A percentile compares a stretch with the other conserved stretches of the same genome.
These are phyloP conservation scores for Bugulina stolonifera DNA, from an alignment of 2,888 invertebrate species.

Conservation along the genomic window DNA sequence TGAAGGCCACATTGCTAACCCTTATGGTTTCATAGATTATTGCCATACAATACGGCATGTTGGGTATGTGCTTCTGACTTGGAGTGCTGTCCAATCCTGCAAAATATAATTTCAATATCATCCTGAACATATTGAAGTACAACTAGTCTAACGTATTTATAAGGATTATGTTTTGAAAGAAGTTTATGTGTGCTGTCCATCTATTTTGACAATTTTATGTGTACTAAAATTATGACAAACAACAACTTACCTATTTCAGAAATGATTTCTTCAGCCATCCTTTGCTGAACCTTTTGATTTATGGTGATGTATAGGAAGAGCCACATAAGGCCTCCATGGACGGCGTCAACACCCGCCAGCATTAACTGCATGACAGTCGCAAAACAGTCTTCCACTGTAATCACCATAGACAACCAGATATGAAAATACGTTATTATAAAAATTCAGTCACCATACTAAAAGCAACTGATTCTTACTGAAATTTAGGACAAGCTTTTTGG, in stretches of 20 bases:
- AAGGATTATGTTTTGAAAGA: not conserved
- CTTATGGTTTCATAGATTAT: slow-evolving; percentile 4
- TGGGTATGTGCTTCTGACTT: not conserved
- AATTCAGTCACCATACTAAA: not conserved
- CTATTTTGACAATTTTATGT: too few relatives aligned
- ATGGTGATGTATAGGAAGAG: slow-evolving; percentile 21
- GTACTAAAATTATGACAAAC: too few relatives aligned
- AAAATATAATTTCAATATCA: not conserved
- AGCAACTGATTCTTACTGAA: too few relatives aligned
- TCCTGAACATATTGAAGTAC: too few relatives aligned
- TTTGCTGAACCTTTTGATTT: not conserved
- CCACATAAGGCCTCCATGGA: slow-evolving; percentile 18
- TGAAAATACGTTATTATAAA: not conserved
- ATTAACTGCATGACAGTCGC: slow-evolving; percentile 23
- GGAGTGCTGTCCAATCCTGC: not conserved
- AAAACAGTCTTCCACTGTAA: slow-evolving; percentile 19
- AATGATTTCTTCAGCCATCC: slow-evolving; percentile 8
- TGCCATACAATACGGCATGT: slow-evolving; percentile 10
- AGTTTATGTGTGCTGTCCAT: too few relatives aligned
- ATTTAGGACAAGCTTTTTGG: too few relatives aligned
- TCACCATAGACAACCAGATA: not conserved
- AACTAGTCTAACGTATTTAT: too few relatives aligned
- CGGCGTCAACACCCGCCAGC: slow-evolving; percentile 10
- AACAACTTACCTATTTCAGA: slow-evolving; percentile 11
- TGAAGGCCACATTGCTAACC: slow-evolving; percentile 16